Evolutionary conservation across 2,797 vertebrate species (phyloP).

Genomic region (Basileuterus tristriatus): DNA sequence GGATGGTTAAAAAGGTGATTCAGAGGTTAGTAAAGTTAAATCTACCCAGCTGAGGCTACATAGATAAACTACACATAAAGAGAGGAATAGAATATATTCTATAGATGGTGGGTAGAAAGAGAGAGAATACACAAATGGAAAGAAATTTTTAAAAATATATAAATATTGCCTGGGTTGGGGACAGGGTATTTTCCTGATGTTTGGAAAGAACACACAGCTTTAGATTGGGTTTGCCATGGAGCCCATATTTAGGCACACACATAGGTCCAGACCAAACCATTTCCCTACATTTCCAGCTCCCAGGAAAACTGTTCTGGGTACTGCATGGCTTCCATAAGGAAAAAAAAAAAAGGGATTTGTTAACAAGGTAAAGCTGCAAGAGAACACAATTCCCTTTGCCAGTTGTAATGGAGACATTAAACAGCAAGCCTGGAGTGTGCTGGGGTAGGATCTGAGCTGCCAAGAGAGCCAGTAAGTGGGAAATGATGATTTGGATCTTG

Average conservation of each 20-base stretch:
- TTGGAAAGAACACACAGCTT: neutral
- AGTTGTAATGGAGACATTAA: constrained; percentile 60
- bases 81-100: neutral
- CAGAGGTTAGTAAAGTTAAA: neutral
- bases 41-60: neutral
- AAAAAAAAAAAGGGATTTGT: constrained; percentile 11
- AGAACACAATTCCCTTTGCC: constrained; percentile 52
- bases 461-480: constrained; percentile 60
- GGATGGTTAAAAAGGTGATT: neutral
- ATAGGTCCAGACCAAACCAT: neutral
- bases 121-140: neutral
- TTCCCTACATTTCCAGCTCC: constrained; percentile 4
- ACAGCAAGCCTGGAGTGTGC: constrained; percentile 54
- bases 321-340: neutral
- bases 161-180: neutral
- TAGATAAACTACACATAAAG: neutral
- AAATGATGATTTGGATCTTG: constrained; percentile 52
- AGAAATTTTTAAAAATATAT: neutral
- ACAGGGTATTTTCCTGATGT: neutral
- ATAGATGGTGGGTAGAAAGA: neutral
- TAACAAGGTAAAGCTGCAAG: constrained; percentile 55
- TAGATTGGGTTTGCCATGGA: neutral
- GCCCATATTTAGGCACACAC: neutral
- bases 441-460: constrained; percentile 41
- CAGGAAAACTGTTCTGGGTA: neutral